Evolutionary conservation across 2,113 vertebrate species (phyloP).

Genomic region (Chrysemys picta): DNA sequence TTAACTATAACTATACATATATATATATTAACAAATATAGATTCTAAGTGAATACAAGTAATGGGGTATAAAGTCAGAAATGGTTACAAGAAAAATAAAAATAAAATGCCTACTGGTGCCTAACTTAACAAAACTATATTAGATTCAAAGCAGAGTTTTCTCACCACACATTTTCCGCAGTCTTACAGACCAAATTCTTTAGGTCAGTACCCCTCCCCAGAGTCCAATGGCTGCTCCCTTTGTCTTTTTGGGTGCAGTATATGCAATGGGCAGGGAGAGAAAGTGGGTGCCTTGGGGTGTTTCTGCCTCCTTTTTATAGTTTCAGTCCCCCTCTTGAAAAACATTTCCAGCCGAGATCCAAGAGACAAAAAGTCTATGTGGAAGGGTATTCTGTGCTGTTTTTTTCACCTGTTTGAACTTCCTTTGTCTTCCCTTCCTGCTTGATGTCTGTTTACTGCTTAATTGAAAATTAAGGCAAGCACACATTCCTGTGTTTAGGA

Average conservation of each 20-base stretch:
- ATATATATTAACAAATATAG: neutral
- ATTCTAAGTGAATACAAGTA: neutral
- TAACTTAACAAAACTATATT: neutral
- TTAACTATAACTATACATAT: neutral
- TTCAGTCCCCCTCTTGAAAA: neutral
- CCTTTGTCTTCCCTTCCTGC: neutral
- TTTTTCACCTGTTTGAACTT: neutral
- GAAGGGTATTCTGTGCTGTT: neutral
- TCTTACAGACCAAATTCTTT: neutral
- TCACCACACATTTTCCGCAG: neutral
- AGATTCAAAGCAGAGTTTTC: neutral
- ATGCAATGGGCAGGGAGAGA: neutral
- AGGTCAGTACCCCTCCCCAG: neutral
- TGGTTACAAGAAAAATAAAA: neutral
- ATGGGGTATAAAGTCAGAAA: neutral
- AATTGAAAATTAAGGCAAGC: too few relatives aligned
- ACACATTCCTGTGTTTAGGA: too few relatives aligned
- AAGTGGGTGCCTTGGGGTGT: neutral
- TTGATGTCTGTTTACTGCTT: too few relatives aligned
- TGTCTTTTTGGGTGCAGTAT: neutral
- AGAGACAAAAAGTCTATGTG: neutral
- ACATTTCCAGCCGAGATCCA: neutral
- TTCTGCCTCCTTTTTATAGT: neutral
- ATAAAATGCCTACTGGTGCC: neutral
- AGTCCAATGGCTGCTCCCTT: neutral